Evolutionary conservation across 2,888 invertebrate genomes (phyloP).

Genomic region (Abrostola tripartita): DNA sequence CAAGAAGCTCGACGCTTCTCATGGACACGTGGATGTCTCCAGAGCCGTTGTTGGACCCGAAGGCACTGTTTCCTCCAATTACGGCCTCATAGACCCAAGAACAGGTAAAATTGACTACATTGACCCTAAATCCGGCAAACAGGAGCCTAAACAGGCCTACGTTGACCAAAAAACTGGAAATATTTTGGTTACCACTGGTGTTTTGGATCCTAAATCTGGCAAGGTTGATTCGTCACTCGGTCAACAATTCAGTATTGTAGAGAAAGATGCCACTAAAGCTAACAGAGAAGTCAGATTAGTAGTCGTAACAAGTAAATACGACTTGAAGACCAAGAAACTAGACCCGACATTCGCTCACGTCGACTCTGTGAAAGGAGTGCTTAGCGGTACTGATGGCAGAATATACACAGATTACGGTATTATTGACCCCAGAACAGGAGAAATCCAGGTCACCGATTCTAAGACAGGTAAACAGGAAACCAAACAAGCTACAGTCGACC

Average conservation of each 20-base stretch:
- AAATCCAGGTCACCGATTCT: slow-evolving; percentile 79
- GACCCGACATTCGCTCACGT: slow-evolving; percentile 87
- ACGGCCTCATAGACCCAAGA: slow-evolving; percentile 90
- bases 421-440: slow-evolving; percentile 89
- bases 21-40: slow-evolving; percentile 87
- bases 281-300: slow-evolving; percentile 89
- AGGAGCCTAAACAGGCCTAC: slow-evolving; percentile 90
- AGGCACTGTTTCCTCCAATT: slow-evolving; percentile 88
- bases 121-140: slow-evolving; percentile 90
- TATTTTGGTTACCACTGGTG: slow-evolving; percentile 89
- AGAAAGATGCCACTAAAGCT: slow-evolving; percentile 90
- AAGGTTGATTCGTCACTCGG: slow-evolving; percentile 90
- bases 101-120: slow-evolving; percentile 89
- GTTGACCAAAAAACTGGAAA: slow-evolving; percentile 92
- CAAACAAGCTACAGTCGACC: slow-evolving; percentile 81
- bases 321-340: slow-evolving; percentile 85
- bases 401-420: slow-evolving; percentile 89
- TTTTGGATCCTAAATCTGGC: slow-evolving; percentile 90
- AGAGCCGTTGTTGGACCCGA: slow-evolving; percentile 89
- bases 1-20: slow-evolving; percentile 82
- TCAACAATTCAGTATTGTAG: slow-evolving; percentile 90
- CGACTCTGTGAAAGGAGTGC: slow-evolving; percentile 82
- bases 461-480: slow-evolving; percentile 82
- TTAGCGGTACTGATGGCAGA: slow-evolving; percentile 89
- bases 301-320: slow-evolving; percentile 89